Base-by-base conservation (phyloP, 2,797 vertebrate species). In the Alauda arvensis region DNA sequence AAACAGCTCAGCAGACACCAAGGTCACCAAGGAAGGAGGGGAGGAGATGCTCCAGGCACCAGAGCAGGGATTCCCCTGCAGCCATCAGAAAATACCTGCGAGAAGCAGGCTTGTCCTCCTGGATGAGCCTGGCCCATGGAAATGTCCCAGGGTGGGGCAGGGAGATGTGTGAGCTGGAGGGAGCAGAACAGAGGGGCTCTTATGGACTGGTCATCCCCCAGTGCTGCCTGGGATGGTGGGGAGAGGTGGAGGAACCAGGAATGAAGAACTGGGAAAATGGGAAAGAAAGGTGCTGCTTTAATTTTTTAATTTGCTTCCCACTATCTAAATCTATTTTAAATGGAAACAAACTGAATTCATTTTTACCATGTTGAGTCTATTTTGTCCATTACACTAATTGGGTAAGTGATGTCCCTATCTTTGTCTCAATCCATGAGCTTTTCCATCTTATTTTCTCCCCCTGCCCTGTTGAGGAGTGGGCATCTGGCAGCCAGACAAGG, bases 101-200 rank as follows among this genome's bases (percentile, higher is more conserved):
- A 14, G 28, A 33, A 66, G 12, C 2, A 8, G 26, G 14, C 20
- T 67, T 78, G 53, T 39, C 28, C n/a, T 39, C 28, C n/a, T 46
- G 37, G 39, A 60, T 28, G 69, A 20, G 6, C 25, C 29, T 1
- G 2, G 71, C n/a, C 10, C 1, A 0, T 20, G 48, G 61, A 18
- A 59, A 25, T 18, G 56, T 48, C 14, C 12, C 9, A 12, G 11
- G 16, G 14, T 0, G 1, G 57, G 45, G 21, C 65, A 65, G 24
- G 43, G 52, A 53, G 33, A 28, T 0, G 1, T 14, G 29, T 14
- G 60, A 72, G 69, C 40, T 55, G 33, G 23, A 51, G 43, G 33
- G n/a, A 55, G n/a, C 42, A 31, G 37, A 33, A 49, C 26, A 56
- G 5, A 49, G 14, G 14, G 24, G 28, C 28, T 56, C 3, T 2